Evolutionary conservation across 2,797 vertebrate species (phyloP).

Genomic region (Agapornis canus): DNA sequence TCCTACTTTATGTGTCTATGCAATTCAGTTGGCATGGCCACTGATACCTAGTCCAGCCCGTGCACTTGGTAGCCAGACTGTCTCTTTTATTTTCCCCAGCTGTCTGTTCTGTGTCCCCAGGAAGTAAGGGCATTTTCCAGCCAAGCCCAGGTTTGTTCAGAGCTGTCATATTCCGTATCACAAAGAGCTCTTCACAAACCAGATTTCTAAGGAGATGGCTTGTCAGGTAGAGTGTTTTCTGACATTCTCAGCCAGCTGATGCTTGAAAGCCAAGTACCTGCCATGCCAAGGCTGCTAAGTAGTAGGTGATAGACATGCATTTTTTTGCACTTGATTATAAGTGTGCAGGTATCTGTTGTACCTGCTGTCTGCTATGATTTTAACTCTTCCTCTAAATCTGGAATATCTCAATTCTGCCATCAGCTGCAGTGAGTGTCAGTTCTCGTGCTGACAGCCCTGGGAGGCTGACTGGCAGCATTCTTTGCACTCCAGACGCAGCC

Average conservation of each 20-base stretch:
- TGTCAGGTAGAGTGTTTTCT: constrained; percentile 19
- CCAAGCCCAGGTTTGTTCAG: background rate
- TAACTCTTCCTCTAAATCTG: background rate
- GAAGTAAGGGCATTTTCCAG: background rate
- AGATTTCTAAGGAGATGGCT: background rate
- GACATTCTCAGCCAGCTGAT: constrained; percentile 10
- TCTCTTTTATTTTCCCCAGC: background rate
- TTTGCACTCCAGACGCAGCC: constrained; percentile 17
- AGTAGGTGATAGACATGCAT: background rate
- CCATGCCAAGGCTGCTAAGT: background rate
- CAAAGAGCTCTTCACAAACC: background rate
- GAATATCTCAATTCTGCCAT: background rate
- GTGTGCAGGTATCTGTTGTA: constrained; percentile 23
- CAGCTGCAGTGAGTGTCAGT: background rate
- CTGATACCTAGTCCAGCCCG: rapidly evolving
- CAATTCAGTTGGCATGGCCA: background rate
- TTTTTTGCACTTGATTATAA: constrained; percentile 2
- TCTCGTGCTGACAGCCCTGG: background rate
- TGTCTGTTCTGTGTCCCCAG: background rate
- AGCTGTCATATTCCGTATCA: background rate
- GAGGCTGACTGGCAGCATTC: constrained; percentile 3
- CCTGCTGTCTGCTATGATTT: constrained; percentile 43
- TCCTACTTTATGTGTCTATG: background rate
- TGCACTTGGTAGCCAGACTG: background rate
- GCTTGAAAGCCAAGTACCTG: constrained; percentile 37